phyloP scores from a whole-genome alignment of 92 coral and sea anemone species.

The Parazoanthus atlanticus region DNA sequence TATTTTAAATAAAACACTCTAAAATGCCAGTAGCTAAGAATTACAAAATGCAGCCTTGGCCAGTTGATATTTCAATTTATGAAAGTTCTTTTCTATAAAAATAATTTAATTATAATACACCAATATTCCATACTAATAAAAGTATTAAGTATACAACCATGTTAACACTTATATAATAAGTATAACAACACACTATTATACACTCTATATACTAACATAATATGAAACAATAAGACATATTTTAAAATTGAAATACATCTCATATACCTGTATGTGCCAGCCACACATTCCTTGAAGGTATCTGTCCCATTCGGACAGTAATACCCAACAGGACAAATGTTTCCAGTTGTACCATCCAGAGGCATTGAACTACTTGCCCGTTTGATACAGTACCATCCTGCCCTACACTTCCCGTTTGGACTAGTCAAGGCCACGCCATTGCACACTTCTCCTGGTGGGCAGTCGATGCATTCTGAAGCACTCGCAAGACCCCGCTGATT shows the following conservation, averaged over 20 bases:
- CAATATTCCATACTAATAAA: no score
- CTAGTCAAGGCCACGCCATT: conserved; percentile 81
- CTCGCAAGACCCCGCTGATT: conserved; percentile 67
- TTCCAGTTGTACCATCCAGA: conserved; percentile 81
- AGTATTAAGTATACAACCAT: no score
- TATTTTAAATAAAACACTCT: no score
- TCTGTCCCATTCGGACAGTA: conserved; percentile 85
- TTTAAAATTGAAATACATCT: background rate
- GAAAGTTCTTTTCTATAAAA: no score
- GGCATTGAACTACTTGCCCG: conserved; percentile 84
- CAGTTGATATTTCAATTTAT: no score
- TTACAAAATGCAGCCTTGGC: no score
- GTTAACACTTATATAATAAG: no score
- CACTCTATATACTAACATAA: background rate
- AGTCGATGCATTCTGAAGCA: conserved; percentile 60
- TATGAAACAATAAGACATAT: no score
- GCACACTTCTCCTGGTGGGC: conserved; percentile 91
- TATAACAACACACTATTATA: background rate
- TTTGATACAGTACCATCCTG: conserved; percentile 79
- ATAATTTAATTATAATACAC: no score
- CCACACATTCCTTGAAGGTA: conserved; percentile 56
- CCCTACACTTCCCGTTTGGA: conserved; percentile 84
- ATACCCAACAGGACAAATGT: conserved; percentile 82
- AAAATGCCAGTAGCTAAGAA: no score
- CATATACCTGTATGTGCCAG: conserved; percentile 84